Base-by-base conservation (phyloP, 2,113 vertebrate species). In the Oostethus manadensis region DNA sequence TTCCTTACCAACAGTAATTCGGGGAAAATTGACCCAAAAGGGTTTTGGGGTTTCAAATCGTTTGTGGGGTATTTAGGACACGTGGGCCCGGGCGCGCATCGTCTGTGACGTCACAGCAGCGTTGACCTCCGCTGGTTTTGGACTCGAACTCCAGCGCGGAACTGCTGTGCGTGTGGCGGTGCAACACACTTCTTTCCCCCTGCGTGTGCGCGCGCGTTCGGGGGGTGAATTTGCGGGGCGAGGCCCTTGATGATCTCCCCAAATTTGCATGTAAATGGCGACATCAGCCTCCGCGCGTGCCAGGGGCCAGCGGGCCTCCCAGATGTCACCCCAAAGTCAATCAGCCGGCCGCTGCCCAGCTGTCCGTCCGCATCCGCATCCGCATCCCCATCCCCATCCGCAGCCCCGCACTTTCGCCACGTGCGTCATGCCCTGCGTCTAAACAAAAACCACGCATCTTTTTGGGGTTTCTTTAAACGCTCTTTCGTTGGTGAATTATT, bases 201-300 rank as follows among this genome's bases (percentile, higher is more conserved):
- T 18, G 29, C 26, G 26, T 14, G 51, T 15, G 51, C 18, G 51
- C 13, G 51, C n/a, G n/a, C n/a, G n/a, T n/a, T n/a, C n/a, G 38
- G 38, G 38, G 38, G 38, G 89, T 89, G 92, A 88, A 93, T 93
- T 94, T 94, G 93, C 92, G 88, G 92, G 91, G 92, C 90, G 92
- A 92, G 92, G 91, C 91, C 92, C 88, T 92, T 40, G 91, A 90
- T 91, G 92, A 93, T 92, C 92, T 88, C 90, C 90, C 85, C 89
- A 84, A 89, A 95, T 95, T 95, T 95, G 93, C 94, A 95, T 95
- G 92, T 94, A 94, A 95, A 95, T 95, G 92, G 94, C 92, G 90
- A 94, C 93, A 94, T 95, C 92, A 93, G 92, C 93, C 93, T 88
- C 85, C 84, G 86, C 93, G 93, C 93, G 93, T 94, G 94, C 92